Evolutionary conservation across 1,140 invertebrate genomes (phyloP), one percentile per base, ranked within the genome.

Genomic region (Drosophila triauraria): DNA sequence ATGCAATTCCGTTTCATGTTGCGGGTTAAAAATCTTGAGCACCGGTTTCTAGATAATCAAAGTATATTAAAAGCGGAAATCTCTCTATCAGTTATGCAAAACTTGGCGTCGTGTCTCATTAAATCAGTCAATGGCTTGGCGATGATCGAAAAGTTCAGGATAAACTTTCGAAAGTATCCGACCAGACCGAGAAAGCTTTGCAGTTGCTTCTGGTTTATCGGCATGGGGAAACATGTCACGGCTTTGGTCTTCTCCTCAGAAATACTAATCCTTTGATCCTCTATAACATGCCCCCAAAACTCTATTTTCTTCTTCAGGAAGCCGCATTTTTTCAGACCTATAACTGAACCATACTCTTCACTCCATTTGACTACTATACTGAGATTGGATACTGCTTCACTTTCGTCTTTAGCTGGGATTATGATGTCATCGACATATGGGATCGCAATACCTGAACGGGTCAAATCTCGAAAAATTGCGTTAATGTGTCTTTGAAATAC

Each of bases 1-100:
- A n/a, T n/a, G n/a, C n/a, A n/a, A n/a, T n/a, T n/a, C 43, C 4
- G 54, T 59, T 38, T 59, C 63, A 13, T 59, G 35, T 13, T 47
- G 40, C 3, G 30, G 23, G n/a, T 67, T 23, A 5, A 51, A 57
- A 25, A n/a, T 57, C 20, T 57, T 56, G 3, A 56, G 32, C 32
- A 56, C 10, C 0, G 15, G n/a, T 27, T 83, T 15, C 10, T 32
- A 8, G 0, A 15, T n/a, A 17, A 51, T 51, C 25, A 51, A 17
- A 9, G 9, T 27, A 2, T 27, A 2, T 27, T 13, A n/a, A 32
- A 7, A 51, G 48, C 7, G 13, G n/a, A n/a, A n/a, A n/a, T n/a
- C n/a, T n/a, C n/a, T n/a, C n/a, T n/a, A n/a, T 47, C 12, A 13
- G 46, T 47, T 25, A 47, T 3, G 0, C 3, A 6, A 47, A 47